Evolutionary conservation across 2,113 vertebrate genomes (phyloP).

Genomic region (Pelecanus crispus): DNA sequence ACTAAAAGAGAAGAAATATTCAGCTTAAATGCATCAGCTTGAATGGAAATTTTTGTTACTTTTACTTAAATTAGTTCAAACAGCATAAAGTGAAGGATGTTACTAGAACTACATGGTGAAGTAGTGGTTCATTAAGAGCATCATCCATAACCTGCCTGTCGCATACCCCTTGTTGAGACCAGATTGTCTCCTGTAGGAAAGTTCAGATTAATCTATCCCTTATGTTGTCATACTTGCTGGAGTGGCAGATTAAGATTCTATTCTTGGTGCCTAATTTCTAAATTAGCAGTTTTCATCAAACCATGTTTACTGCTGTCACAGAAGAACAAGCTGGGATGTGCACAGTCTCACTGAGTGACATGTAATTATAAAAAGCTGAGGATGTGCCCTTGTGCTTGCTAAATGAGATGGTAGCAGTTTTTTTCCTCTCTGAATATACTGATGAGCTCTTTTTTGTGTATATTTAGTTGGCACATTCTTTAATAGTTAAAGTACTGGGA

Average conservation of each 20-base stretch:
- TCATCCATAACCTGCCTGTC: slow-evolving; percentile 26
- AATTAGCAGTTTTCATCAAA: slow-evolving; percentile 57
- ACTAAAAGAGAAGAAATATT: background rate
- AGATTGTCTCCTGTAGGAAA: slow-evolving; percentile 16
- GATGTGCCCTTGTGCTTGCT: slow-evolving; percentile 27
- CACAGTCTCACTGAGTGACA: slow-evolving; percentile 35
- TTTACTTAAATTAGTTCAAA: background rate
- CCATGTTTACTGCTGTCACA: slow-evolving; percentile 52
- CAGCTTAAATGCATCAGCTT: background rate
- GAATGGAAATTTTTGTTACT: background rate
- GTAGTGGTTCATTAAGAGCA: background rate
- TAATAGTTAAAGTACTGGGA: background rate
- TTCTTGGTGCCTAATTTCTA: slow-evolving; percentile 61
- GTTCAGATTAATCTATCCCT: slow-evolving; percentile 11
- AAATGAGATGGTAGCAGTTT: slow-evolving; percentile 11
- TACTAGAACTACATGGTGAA: background rate
- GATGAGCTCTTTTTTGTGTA: background rate
- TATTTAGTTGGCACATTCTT: background rate
- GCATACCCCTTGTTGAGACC: background rate
- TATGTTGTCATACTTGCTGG: slow-evolving; percentile 3
- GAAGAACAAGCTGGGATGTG: slow-evolving; percentile 44
- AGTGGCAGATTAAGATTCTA: slow-evolving; percentile 61
- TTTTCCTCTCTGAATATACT: background rate
- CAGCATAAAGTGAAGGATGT: background rate
- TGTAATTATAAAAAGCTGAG: slow-evolving; percentile 19